Evolutionary conservation across 2,797 vertebrate genomes (phyloP), one percentile per base, ranked within the genome.

Genomic region (Neosalanx taihuensis): DNA sequence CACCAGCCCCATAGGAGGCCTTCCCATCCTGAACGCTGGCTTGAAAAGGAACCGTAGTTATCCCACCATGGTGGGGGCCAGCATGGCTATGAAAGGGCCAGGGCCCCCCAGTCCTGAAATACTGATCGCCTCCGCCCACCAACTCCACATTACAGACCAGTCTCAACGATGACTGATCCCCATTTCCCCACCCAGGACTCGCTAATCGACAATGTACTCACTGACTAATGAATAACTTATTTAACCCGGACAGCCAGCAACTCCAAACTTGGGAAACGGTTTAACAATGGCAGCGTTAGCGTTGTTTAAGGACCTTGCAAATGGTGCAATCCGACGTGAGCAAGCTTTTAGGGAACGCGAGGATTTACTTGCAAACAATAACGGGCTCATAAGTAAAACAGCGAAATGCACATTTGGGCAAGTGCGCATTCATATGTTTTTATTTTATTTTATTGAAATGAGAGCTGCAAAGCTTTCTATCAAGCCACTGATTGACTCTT

Each of bases 11-110:
- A 87, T 95, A 1, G 92, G 92, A 1, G 94, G 94, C 70, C 90
- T 98, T 74, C 93, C 95, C 58, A 83, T 81, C 72, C 85, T 97
- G 76, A 95, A 92, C 62, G 86, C 91, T 1, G 96, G 97, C 73
- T 94, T 99, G 77, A 93, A 96, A 20, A 91, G 97, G 85, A 99
- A 99, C 57, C 93, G 94, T 41, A 99, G 97, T 89, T 98, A 96
- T 78, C 97, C 97, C 12, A 94, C 95, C 67, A 94, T 98, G 96
- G 96, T 99, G 74, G 97, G 97, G 37, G 96, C 97, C 81, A 98
- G 97, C 81, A 97, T 99, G 97, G 95, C 95, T 57, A 98, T 98
- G 96, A 98, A 96, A 81, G 95, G 94, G 73, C 95, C 95, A 0
- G 91, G 90, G 0, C 90, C 95, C 13, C 89, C 94, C 74, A 90